Base-by-base conservation (phyloP, 2,113 vertebrate species). In the Neomonachus schauinslandi region DNA sequence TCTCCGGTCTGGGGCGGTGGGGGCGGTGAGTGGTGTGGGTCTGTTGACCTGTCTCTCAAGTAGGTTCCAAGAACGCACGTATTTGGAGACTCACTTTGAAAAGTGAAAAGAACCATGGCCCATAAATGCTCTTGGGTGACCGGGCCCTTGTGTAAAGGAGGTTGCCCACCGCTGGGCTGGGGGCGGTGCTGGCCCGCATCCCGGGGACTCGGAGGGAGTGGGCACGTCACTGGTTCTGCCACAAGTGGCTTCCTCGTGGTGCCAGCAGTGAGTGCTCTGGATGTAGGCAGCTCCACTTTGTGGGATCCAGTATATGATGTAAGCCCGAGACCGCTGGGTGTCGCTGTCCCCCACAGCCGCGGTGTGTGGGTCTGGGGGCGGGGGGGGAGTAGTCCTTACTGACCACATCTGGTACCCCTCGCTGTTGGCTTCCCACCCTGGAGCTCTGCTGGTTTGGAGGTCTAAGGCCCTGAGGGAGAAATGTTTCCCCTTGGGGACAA, bases 321-420 rank as follows among this genome's bases (percentile, higher is more conserved):
- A 74, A 16, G 55, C 63, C 51, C 14, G 12, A 65, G 28, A 31
- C 28, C 2, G 8, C 67, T 21, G 67, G 5, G 0, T 49, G 31
- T 31, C 15, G 9, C 42, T 28, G 55, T 90, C n/a, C 55, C 19
- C 51, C 2, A 7, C 2, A 21, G 11, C 36, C 51, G 14, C 24
- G 4, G 10, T 3, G 3, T 8, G 1, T 14, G 36, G 49, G n/a
- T 79, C 28, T 63, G 15, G 28, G 28, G 46, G 14, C 14, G 0
- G 31, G 5, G 22, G 12, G 13, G 18, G 11, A 42, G 31, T 2
- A 53, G 21, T 36, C 26, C 55, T 93, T 18, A 1, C 51, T 46
- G 14, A 74, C 10, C 67, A 19, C 9, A 1, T 53, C 28, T 55
- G 21, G 31, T 69, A 42, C 7, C 46, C 24, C 26, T 6, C 2